phyloP scores from a whole-genome alignment of 2,797 vertebrate genomes.

The Acanthis flammea region DNA sequence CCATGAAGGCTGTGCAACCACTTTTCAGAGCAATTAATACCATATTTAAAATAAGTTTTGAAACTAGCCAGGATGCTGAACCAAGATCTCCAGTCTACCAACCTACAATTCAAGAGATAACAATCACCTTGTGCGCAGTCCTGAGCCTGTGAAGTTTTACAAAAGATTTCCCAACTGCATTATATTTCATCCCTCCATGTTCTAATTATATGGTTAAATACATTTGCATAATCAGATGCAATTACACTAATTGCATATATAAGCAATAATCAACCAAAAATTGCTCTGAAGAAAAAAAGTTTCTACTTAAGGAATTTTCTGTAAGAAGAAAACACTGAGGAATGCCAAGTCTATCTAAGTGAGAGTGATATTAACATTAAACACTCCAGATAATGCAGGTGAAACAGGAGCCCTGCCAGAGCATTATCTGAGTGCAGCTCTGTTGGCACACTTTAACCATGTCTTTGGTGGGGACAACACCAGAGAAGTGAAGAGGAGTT shows the following conservation, averaged over 20 bases:
- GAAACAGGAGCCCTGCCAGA: neutral
- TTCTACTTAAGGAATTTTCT: slow-evolving; percentile 54
- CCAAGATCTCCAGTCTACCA: neutral
- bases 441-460: neutral
- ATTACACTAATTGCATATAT: slow-evolving; percentile 66
- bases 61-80: neutral
- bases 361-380: neutral
- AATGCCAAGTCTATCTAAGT: neutral
- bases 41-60: neutral
- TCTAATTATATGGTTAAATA: slow-evolving; percentile 47
- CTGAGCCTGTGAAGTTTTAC: neutral
- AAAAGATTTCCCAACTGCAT: slow-evolving; percentile 8
- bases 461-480: neutral
- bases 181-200: slow-evolving; percentile 13
- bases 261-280: slow-evolving; percentile 68
- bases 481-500: neutral
- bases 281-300: slow-evolving; percentile 38
- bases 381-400: neutral
- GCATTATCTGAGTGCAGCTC: neutral
- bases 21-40: neutral
- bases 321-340: neutral
- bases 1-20: neutral
- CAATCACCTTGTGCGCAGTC: neutral
- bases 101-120: neutral
- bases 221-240: slow-evolving; percentile 66